Conservation (phyloP, 2,888 invertebrate species). For the Drosophila diplacantha region DNA sequence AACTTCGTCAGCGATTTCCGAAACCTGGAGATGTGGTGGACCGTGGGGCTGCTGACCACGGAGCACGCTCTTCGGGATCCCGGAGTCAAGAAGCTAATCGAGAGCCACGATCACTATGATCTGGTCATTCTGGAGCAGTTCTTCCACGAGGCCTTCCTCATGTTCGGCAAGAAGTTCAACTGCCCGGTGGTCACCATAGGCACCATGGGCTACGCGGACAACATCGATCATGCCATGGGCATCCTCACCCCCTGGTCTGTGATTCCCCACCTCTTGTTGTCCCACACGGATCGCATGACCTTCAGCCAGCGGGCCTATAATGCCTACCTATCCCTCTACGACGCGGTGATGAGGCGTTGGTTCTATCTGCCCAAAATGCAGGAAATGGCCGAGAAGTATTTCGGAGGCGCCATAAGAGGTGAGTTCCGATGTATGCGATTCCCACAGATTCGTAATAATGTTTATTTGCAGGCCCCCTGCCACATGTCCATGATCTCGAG, state of each 20-base stretch:
- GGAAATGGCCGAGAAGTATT: constrained; percentile 74
- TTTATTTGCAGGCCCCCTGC: constrained; percentile 66
- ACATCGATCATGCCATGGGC: constrained; percentile 77
- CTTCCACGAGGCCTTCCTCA: constrained; percentile 78
- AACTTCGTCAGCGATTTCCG: constrained; percentile 74
- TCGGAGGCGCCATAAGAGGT: constrained; percentile 66
- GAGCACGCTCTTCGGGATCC: constrained; percentile 73
- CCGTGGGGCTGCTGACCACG: constrained; percentile 69
- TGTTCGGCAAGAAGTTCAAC: constrained; percentile 77
- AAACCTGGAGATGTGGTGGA: constrained; percentile 75
- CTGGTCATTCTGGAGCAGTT: constrained; percentile 78
- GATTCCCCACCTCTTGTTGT: constrained; percentile 74
- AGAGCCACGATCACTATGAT: constrained; percentile 77
- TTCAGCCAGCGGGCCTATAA: constrained; percentile 77
- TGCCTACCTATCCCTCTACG: constrained; percentile 72
- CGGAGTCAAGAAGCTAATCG: constrained; percentile 70
- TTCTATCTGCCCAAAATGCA: constrained; percentile 76
- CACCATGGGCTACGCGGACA: constrained; percentile 77
- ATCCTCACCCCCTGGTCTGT: constrained; percentile 75
- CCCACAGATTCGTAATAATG: neutral
- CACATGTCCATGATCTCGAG: constrained; percentile 78
- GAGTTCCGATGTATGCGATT: neutral
- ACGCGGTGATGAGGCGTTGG: constrained; percentile 72
- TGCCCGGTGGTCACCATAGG: constrained; percentile 77
- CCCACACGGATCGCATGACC: constrained; percentile 77